phyloP scores from a whole-genome alignment of 1,140 invertebrate species.

The Cydia amplana region DNA sequence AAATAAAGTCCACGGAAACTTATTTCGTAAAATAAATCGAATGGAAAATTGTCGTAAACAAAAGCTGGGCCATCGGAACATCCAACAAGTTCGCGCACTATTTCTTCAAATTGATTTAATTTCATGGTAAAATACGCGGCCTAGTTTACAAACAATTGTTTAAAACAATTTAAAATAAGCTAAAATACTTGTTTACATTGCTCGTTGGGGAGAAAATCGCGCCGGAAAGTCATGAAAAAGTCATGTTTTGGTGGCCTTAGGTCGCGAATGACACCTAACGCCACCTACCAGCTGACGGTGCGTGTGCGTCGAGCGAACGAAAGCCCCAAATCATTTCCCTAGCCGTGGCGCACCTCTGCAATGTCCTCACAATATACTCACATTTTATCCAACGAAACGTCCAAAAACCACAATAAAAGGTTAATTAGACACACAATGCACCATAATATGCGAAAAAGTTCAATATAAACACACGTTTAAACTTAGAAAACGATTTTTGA shows the following conservation, averaged over 20 bases:
- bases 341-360: slow-evolving; percentile 78
- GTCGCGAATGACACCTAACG: slow-evolving; percentile 73
- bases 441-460: slow-evolving; percentile 80
- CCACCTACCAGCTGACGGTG: slow-evolving; percentile 79
- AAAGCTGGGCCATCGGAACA: slow-evolving; percentile 53
- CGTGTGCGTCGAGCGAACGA: slow-evolving; percentile 78
- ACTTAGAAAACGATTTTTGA: slow-evolving; percentile 80
- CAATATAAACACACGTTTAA: slow-evolving; percentile 79
- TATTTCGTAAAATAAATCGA: slow-evolving; percentile 55
- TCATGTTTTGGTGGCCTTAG: slow-evolving; percentile 71
- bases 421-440: slow-evolving; percentile 73
- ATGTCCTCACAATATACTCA: slow-evolving; percentile 78
- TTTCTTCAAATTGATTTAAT: slow-evolving; percentile 43
- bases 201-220: slow-evolving; percentile 63
- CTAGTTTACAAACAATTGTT: slow-evolving; percentile 4
- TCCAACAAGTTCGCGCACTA: slow-evolving; percentile 63
- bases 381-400: slow-evolving; percentile 71
- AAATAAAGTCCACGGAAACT: slow-evolving; percentile 40
- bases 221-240: slow-evolving; percentile 78
- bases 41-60: slow-evolving; percentile 68
- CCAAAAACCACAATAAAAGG: slow-evolving; percentile 76
- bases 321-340: slow-evolving; percentile 80
- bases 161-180: background rate
- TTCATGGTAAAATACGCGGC: slow-evolving; percentile 19
- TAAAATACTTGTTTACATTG: slow-evolving; percentile 59